Evolutionary conservation across 2,888 invertebrate genomes (phyloP), one percentile per base, ranked within the genome.

Genomic region (Zele albiditarsus): DNA sequence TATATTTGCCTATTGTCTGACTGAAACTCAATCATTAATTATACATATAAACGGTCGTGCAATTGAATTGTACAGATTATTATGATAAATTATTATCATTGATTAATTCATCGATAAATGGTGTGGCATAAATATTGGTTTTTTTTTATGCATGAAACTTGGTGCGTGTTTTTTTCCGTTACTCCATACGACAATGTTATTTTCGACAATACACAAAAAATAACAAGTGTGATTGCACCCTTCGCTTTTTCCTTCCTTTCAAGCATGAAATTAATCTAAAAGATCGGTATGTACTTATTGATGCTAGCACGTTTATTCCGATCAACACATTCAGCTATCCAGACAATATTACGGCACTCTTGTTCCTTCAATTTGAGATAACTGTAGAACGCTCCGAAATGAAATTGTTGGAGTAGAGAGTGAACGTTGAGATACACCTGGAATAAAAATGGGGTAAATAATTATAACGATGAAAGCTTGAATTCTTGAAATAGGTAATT

Each of bases 251-350:
- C 42, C n/a, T 12, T 6, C 10, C 0, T 33, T 5, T 38, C 25
- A 12, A 20, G 10, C 6, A 8, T n/a, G 28, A 4, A 23, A 33
- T 60, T 23, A 12, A 42, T 90, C 95, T 96, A 98, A 91, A 98
- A 95, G 88, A 99, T 99, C 81, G 98, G 98, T 92, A 99, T 99
- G 93, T 99, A 99, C 91, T 99, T 98, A 91, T 99, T 99, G 89
- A 99, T 99, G 91, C 99, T 99, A 85, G 99, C 95, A 81, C 99
- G 94, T 91, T 99, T 99, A 88, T 98, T 96, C 90, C 99, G 99
- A 73, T 99, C 98, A 25, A 99, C 98, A 90, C 99, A 99, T 90
- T 99, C 99, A 58, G 99, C 94, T 86, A 99, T 99, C 99, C 99
- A 99, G 4, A 99, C 98, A 88, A 99, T 98, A 90, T 99, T 99